A percentile compares a stretch with the other conserved stretches of the same genome.
Conservation (phyloP, 2,113 vertebrate species). For the Mesitornis unicolor region DNA sequence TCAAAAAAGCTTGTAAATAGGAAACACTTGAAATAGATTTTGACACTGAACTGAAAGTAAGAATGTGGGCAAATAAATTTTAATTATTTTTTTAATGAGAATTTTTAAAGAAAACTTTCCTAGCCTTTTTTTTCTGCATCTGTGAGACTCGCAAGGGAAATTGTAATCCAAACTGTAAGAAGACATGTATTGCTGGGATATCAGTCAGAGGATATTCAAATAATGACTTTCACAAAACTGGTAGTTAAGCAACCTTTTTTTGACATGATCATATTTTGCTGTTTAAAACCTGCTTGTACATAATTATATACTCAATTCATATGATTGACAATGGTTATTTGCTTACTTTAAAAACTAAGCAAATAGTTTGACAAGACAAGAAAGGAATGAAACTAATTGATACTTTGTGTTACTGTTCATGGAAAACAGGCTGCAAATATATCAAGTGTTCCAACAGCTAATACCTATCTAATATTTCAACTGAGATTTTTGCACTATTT, state of each 20-base stretch:
- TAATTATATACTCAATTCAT: neutral
- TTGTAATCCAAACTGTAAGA: neutral
- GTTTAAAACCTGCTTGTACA: neutral
- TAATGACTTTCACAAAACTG: neutral
- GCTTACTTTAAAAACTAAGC: neutral
- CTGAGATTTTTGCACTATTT: neutral
- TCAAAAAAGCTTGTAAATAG: neutral
- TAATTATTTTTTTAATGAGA: neutral
- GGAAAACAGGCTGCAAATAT: neutral
- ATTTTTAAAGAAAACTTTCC: neutral
- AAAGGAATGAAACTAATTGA: neutral
- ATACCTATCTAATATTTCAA: neutral
- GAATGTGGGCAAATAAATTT: neutral
- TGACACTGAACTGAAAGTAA: neutral
- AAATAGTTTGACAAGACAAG: conserved; percentile 4
- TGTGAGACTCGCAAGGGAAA: neutral
- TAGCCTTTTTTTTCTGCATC: neutral
- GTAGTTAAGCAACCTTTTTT: neutral
- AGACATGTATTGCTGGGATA: neutral
- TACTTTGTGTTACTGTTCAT: neutral
- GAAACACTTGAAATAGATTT: neutral
- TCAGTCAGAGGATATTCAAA: neutral
- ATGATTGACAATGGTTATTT: neutral
- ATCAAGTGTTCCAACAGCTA: neutral
- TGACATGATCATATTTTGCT: neutral